These are phyloP conservation scores for Solenopsis fugax DNA, from an alignment of 1,140 invertebrate genomes.

Conservation along the genomic window DNA sequence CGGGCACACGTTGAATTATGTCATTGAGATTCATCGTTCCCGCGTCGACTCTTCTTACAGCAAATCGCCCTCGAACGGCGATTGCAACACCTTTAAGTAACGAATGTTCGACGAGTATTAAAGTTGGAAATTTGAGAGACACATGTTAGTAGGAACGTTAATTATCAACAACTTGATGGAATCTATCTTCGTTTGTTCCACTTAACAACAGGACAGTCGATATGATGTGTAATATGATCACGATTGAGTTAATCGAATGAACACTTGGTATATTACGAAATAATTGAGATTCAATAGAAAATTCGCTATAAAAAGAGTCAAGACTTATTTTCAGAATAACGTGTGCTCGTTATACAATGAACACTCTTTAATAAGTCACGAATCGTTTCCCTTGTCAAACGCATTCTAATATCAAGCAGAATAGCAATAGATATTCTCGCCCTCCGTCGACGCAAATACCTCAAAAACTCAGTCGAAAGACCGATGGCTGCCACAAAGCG, in stretches of 20 bases:
- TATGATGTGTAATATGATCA: conserved; percentile 1
- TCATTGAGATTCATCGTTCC: background rate
- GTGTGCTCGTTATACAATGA: conserved; percentile 73
- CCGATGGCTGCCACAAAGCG: conserved; percentile 41
- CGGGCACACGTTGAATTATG: conserved; percentile 15
- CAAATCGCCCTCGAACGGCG: background rate
- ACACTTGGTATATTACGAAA: conserved; percentile 16
- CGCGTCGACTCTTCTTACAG: conserved; percentile 11
- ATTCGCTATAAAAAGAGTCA: conserved; percentile 32
- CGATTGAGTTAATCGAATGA: conserved; percentile 36
- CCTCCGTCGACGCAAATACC: conserved; percentile 38
- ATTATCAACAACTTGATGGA: background rate
- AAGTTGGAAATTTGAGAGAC: background rate
- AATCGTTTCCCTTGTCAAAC: conserved; percentile 61
- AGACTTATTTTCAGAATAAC: conserved; percentile 50
- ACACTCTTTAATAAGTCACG: conserved; percentile 72
- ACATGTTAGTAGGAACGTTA: background rate
- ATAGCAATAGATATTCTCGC: conserved; percentile 24
- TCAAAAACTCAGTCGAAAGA: conserved; percentile 45
- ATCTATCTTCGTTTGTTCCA: background rate
- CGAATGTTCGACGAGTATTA: background rate
- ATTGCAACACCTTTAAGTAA: conserved; percentile 19
- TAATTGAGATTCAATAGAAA: conserved; percentile 28
- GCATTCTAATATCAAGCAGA: conserved; percentile 71
- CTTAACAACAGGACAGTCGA: background rate